phyloP scores from a whole-genome alignment of 2,888 invertebrate genomes.

The Allygus modestus region DNA sequence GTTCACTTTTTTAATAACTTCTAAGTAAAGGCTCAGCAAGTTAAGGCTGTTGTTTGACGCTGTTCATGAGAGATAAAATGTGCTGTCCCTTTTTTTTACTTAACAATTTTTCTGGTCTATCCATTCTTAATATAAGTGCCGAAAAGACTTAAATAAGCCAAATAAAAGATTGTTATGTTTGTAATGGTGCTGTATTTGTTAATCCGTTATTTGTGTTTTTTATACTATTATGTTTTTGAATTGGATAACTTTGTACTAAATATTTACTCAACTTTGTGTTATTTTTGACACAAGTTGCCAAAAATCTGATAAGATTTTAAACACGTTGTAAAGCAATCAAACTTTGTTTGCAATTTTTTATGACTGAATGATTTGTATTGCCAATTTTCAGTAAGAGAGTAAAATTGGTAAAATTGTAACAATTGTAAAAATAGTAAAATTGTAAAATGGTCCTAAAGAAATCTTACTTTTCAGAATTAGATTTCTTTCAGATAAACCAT shows the following conservation, averaged over 20 bases:
- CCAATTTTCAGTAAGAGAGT: no score
- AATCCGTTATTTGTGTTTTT: not conserved
- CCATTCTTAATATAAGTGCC: not conserved
- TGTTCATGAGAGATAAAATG: not conserved
- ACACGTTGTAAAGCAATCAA: no score
- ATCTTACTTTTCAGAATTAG: no score
- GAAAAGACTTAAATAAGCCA: conserved; percentile 8
- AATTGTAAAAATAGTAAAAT: no score
- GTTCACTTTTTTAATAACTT: not conserved
- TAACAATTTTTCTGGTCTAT: not conserved
- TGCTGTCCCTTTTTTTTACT: not conserved
- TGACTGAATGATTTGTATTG: no score
- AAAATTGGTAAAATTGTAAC: no score
- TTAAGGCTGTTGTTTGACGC: not conserved
- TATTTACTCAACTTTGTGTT: not conserved
- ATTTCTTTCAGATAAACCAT: no score
- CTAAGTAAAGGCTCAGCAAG: not conserved
- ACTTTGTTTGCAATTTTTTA: not conserved
- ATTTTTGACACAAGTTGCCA: no score
- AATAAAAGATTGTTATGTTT: not conserved
- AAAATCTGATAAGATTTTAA: no score
- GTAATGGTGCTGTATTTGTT: not conserved
- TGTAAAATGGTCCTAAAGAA: no score
- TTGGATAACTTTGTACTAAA: not conserved
- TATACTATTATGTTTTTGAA: not conserved